These are phyloP conservation scores for Darevskia mixta DNA, from an alignment of 2,797 vertebrate genomes.

Conservation along the genomic window DNA sequence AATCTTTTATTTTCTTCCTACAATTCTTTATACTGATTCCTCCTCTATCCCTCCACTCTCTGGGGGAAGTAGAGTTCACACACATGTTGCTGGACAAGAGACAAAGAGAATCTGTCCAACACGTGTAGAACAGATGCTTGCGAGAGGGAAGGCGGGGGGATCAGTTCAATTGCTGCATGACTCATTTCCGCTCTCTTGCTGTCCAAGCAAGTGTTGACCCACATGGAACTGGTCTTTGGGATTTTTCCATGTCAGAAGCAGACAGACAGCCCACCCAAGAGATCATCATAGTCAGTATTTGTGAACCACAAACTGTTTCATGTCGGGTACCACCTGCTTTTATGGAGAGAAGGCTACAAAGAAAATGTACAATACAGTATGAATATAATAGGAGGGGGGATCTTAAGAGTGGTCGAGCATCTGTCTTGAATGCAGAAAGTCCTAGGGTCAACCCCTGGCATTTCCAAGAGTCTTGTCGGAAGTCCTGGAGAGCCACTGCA, in stretches of 20 bases:
- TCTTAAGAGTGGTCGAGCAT: background rate
- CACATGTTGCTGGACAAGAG: constrained; percentile 66
- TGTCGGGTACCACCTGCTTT: constrained; percentile 44
- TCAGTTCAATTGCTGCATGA: constrained; percentile 62
- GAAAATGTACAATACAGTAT: background rate
- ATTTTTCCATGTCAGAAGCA: constrained; percentile 48
- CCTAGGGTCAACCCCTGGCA: too few relatives aligned
- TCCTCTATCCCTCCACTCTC: constrained; percentile 66
- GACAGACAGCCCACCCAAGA: constrained; percentile 48
- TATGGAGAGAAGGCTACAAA: background rate
- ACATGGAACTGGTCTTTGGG: constrained; percentile 50
- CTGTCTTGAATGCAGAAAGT: too few relatives aligned
- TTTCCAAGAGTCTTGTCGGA: too few relatives aligned
- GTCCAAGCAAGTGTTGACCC: constrained; percentile 49
- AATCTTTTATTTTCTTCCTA: constrained; percentile 70
- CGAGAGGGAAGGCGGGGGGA: constrained; percentile 45
- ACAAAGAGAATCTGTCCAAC: constrained; percentile 73
- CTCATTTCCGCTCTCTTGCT: constrained; percentile 67
- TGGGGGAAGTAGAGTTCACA: constrained; percentile 62
- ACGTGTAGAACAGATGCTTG: constrained; percentile 79
- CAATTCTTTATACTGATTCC: constrained; percentile 72
- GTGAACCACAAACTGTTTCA: constrained; percentile 29
- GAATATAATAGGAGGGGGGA: background rate
- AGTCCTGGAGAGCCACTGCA: too few relatives aligned
- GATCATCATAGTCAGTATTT: constrained; percentile 42